phyloP scores from a whole-genome alignment of 1,140 invertebrate species.

The Drosophila sp. region DNA sequence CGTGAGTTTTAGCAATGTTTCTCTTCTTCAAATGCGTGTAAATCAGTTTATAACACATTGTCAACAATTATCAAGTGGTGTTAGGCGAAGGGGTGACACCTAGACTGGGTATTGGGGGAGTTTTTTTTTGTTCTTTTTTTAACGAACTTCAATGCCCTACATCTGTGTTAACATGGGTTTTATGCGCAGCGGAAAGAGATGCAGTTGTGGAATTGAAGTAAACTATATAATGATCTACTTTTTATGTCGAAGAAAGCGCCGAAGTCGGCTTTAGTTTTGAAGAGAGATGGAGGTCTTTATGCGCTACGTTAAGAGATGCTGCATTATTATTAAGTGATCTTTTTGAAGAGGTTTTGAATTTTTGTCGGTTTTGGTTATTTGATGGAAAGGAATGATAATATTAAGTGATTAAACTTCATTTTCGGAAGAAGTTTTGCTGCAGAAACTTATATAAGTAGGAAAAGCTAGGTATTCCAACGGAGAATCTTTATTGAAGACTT shows the following conservation, averaged over 20 bases:
- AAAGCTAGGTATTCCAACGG: too few species aligned
- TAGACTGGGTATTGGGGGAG: constrained; percentile 1
- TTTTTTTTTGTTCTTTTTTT: constrained; percentile 7
- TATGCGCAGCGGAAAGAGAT: background rate
- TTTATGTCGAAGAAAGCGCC: background rate
- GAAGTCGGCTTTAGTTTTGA: too few species aligned
- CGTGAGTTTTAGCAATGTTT: constrained; percentile 79
- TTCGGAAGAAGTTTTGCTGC: too few species aligned
- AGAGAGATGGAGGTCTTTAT: too few species aligned
- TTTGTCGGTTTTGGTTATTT: too few species aligned
- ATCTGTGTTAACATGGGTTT: background rate
- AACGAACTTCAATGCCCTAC: constrained; percentile 28
- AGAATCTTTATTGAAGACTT: too few species aligned
- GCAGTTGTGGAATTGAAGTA: background rate
- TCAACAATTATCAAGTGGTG: constrained; percentile 78
- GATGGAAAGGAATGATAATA: too few species aligned
- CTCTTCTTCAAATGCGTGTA: constrained; percentile 71
- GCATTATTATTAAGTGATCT: too few species aligned
- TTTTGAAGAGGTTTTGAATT: too few species aligned
- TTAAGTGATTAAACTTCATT: too few species aligned
- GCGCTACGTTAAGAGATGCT: too few species aligned
- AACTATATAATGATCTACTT: background rate
- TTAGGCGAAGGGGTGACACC: constrained; percentile 33
- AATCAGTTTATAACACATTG: constrained; percentile 81
- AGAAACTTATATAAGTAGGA: too few species aligned